phyloP scores from a whole-genome alignment of 2,113 vertebrate genomes.

The Pseudolaguvia tuberculata region DNA sequence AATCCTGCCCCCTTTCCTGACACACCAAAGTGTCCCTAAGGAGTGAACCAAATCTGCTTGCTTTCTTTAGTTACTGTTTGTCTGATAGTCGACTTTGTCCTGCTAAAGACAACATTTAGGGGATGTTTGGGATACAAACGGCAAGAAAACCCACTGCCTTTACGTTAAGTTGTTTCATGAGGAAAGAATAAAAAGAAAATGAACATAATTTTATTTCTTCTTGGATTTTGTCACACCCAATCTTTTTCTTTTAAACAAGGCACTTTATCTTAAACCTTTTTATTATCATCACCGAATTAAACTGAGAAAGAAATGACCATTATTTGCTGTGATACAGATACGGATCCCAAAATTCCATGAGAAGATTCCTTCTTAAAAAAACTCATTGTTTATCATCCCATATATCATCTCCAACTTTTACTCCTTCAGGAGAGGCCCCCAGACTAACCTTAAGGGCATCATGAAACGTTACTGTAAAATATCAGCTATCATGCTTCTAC shows the following conservation, averaged over 20 bases:
- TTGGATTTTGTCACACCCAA: background rate
- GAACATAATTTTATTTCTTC: background rate
- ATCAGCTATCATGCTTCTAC: background rate
- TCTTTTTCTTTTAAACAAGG: background rate
- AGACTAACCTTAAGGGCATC: background rate
- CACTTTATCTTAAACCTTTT: background rate
- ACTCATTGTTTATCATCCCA: background rate
- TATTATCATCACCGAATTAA: background rate
- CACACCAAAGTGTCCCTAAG: constrained; percentile 2
- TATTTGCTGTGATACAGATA: background rate
- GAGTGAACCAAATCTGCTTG: background rate
- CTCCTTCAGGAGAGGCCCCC: background rate
- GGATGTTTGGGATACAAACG: background rate
- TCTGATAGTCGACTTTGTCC: background rate
- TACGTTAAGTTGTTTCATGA: background rate
- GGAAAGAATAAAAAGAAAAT: background rate
- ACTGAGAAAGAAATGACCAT: background rate
- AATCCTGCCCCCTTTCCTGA: background rate
- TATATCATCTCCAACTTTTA: background rate
- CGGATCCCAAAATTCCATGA: background rate
- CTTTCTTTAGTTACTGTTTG: background rate
- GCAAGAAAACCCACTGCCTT: background rate
- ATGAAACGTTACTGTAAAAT: background rate
- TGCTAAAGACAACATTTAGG: no score
- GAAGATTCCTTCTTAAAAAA: background rate